Base-by-base conservation (phyloP, 2,113 vertebrate genomes). In the Clupea harengus region DNA sequence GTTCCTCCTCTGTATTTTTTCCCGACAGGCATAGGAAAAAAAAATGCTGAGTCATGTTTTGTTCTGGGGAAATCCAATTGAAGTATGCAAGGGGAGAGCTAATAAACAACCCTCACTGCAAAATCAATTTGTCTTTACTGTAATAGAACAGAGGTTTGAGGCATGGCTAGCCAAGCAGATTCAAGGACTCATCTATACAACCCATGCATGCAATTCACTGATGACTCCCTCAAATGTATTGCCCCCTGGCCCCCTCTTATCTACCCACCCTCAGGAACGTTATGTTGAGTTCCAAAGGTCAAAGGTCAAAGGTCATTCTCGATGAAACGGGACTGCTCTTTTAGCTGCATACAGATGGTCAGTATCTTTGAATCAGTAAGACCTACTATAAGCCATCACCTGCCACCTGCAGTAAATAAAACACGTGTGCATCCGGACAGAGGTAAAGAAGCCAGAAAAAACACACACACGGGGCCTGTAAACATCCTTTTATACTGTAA, bases 101-200 rank as follows among this genome's bases (percentile, higher is more conserved):
- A 81, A 85, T 81, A 81, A 85, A 49, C n/a, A 72, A 57, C 64
- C 78, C 39, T 78, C 25, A 52, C 6, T 80, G 50, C 84, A 50
- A 85, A 85, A 80, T 85, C 67, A 80, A 85, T 85, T 84, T 85
- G 44, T 67, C 47, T 28, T 46, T 17, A n/a, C 67, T 80, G 28
- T 80, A 85, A 52, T 10, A 85, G 84, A 80, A 85, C 72, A 85
- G 52, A 80, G n/a, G 64, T 50, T 6, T 32, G 11, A 78, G 32
- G 72, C 72, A 78, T 78, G 72, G 17, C 72, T 39, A 32, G 72
- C 72, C 72, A 78, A 28, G 72, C 72, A 78, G 72, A 78, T 32
- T 5, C 10, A 72, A 39, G 32, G 72, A 39, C 28, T 78, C 72
- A 78, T 78, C 72, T 28, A 39, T 39, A 78, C 72, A 78, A 78